These are phyloP conservation scores for Sebastes kiyomatsui DNA, from an alignment of 2,797 vertebrate genomes.

Conservation along the genomic window DNA sequence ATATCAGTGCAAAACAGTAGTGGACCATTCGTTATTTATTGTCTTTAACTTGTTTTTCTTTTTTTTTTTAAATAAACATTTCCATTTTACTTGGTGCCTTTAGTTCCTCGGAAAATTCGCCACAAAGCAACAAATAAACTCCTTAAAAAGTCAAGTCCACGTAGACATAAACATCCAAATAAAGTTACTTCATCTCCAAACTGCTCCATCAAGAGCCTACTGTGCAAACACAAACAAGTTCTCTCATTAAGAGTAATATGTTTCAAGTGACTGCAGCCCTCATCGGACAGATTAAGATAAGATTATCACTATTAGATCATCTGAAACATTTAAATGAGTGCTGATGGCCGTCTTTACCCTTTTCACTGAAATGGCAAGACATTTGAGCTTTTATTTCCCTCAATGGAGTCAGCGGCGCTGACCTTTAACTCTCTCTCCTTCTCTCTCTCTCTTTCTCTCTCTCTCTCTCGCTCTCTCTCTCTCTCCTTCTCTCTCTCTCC, in stretches of 20 bases:
- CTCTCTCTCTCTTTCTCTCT: conserved; percentile 6
- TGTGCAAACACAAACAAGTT: neutral
- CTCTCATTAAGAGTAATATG: neutral
- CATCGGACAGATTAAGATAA: conserved; percentile 20
- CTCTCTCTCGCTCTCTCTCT: conserved; percentile 10
- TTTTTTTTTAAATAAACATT: neutral
- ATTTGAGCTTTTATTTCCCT: conserved; percentile 77
- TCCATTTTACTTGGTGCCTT: neutral
- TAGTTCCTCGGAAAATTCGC: neutral
- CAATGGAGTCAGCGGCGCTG: conserved; percentile 67
- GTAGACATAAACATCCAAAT: neutral
- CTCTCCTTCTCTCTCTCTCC: too few relatives aligned
- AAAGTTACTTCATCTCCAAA: neutral
- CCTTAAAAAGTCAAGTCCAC: neutral
- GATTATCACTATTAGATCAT: conserved; percentile 50
- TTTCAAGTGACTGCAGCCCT: neutral
- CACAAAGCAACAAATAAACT: neutral
- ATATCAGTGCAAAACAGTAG: neutral
- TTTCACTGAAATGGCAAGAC: conserved; percentile 76
- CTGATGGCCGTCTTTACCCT: conserved; percentile 77
- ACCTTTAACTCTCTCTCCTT: conserved; percentile 65
- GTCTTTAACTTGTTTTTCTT: neutral
- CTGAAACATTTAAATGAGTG: conserved; percentile 59
- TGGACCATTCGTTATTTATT: neutral
- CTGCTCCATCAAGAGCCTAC: neutral